Percentiles rank a stretch among this genome's conserved stretches.
Evolutionary conservation across 92 coral and sea anemone species (phyloP).

Genomic region (Epizoanthus scotinus): DNA sequence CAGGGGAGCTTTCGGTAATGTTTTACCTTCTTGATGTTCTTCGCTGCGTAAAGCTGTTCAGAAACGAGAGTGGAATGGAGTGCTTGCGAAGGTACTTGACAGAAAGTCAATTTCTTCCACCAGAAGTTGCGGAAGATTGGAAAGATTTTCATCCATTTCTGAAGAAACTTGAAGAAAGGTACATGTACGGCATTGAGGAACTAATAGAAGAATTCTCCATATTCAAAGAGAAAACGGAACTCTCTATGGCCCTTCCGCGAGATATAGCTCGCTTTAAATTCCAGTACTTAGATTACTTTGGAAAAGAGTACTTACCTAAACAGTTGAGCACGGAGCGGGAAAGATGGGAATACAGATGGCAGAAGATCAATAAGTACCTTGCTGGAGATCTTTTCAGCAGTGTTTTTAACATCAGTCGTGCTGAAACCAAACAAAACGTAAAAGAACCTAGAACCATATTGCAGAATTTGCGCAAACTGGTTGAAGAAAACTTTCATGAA

Average conservation of each 20-base stretch:
- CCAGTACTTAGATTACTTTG: conserved; percentile 46
- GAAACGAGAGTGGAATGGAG: conserved; percentile 34
- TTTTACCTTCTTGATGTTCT: conserved; percentile 50
- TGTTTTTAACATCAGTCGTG: conserved; percentile 25
- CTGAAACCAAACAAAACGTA: neutral
- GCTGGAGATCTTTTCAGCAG: conserved; percentile 48
- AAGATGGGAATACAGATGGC: conserved; percentile 48
- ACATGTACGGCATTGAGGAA: conserved; percentile 29
- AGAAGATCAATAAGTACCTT: conserved; percentile 35
- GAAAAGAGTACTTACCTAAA: neutral
- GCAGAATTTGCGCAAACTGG: neutral
- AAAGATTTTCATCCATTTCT: conserved; percentile 14
- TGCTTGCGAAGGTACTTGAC: conserved; percentile 39
- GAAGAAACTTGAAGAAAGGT: conserved; percentile 34
- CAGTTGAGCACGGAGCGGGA: conserved; percentile 2
- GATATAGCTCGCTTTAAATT: conserved; percentile 32
- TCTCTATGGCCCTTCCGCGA: conserved; percentile 18
- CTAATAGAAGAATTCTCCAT: conserved; percentile 40
- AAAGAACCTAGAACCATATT: neutral
- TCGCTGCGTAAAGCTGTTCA: conserved; percentile 30
- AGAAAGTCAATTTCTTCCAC: conserved; percentile 6
- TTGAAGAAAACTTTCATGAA: conserved; percentile 4
- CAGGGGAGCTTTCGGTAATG: conserved; percentile 49
- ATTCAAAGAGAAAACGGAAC: conserved; percentile 30
- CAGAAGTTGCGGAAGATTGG: conserved; percentile 36